These are phyloP conservation scores for Cerceris ruficornis DNA, from an alignment of 2,888 invertebrate genomes.

Conservation along the genomic window DNA sequence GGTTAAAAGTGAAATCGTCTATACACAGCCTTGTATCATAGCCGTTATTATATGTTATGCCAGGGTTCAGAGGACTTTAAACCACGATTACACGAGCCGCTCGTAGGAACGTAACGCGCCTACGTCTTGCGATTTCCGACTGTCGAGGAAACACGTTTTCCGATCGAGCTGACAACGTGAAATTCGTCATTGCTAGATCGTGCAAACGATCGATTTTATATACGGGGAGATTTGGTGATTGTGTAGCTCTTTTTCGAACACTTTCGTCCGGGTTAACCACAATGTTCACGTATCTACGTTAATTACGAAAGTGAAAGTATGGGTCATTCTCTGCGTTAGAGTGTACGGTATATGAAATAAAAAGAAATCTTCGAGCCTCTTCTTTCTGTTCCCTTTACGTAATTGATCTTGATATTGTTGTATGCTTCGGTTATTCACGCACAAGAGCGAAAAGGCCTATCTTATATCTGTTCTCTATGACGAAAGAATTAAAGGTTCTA, in stretches of 20 bases:
- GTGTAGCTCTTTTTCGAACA: conserved; percentile 16
- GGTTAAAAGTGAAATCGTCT: conserved; percentile 69
- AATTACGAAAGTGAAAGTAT: conserved; percentile 74
- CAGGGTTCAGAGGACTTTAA: conserved; percentile 38
- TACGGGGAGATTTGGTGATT: conserved; percentile 43
- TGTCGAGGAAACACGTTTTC: neutral
- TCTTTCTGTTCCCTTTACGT: conserved; percentile 60
- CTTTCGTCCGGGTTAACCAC: conserved; percentile 34
- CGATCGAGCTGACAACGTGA: too few species aligned
- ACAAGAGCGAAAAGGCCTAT: neutral
- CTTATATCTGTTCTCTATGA: neutral
- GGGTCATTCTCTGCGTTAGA: conserved; percentile 61
- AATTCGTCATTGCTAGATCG: too few species aligned
- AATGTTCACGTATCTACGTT: conserved; percentile 51
- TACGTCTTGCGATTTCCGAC: neutral
- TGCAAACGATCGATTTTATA: neutral
- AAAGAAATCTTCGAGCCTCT: conserved; percentile 62
- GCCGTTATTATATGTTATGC: conserved; percentile 66
- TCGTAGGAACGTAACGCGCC: conserved; percentile 27
- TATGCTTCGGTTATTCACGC: conserved; percentile 26
- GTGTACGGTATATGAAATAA: conserved; percentile 46
- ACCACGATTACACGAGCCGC: conserved; percentile 46
- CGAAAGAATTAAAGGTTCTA: neutral
- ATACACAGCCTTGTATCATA: conserved; percentile 59
- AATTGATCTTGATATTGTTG: conserved; percentile 64